Percentiles rank a stretch among this genome's conserved stretches.
These are phyloP conservation scores for Drosophila punjabiensis DNA, from an alignment of 1,140 invertebrate genomes.

Conservation along the genomic window DNA sequence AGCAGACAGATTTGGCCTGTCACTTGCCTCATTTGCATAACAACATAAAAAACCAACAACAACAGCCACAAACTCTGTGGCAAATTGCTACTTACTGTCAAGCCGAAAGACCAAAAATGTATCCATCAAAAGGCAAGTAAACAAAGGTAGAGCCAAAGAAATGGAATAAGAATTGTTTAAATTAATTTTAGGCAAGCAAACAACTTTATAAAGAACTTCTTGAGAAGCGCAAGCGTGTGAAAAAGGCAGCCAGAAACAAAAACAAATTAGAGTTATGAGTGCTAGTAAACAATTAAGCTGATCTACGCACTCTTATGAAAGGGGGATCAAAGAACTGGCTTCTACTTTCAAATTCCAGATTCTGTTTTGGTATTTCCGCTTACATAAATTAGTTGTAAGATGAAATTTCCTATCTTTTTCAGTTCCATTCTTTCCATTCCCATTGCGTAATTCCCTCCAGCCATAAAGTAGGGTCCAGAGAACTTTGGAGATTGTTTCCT, in stretches of 20 bases:
- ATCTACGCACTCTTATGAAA: constrained; percentile 34
- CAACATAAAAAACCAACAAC: constrained; percentile 3
- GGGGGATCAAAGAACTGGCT: constrained; percentile 68
- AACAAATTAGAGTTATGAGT: constrained; percentile 61
- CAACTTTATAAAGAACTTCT: constrained; percentile 41
- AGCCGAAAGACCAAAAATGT: constrained; percentile 46
- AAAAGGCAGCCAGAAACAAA: constrained; percentile 37
- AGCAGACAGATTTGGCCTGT: constrained; percentile 23
- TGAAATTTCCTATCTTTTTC: constrained; percentile 35
- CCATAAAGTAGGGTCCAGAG: constrained; percentile 50
- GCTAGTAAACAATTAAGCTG: constrained; percentile 68
- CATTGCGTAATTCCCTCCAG: constrained; percentile 63
- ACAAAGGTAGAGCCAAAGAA: constrained; percentile 41
- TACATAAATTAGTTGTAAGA: constrained; percentile 62
- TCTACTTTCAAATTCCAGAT: constrained; percentile 71
- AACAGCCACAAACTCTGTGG: constrained; percentile 1
- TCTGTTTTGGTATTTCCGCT: constrained; percentile 65
- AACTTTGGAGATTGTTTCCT: constrained; percentile 39
- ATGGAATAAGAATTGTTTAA: constrained; percentile 47
- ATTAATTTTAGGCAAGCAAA: constrained; percentile 49
- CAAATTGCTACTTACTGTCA: constrained; percentile 74
- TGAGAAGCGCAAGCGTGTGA: constrained; percentile 49
- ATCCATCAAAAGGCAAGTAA: constrained; percentile 55
- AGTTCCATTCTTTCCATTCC: constrained; percentile 36
- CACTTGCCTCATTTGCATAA: constrained; percentile 58